phyloP scores from a whole-genome alignment of 2,797 vertebrate species.

The Thripadectes ignobilis region DNA sequence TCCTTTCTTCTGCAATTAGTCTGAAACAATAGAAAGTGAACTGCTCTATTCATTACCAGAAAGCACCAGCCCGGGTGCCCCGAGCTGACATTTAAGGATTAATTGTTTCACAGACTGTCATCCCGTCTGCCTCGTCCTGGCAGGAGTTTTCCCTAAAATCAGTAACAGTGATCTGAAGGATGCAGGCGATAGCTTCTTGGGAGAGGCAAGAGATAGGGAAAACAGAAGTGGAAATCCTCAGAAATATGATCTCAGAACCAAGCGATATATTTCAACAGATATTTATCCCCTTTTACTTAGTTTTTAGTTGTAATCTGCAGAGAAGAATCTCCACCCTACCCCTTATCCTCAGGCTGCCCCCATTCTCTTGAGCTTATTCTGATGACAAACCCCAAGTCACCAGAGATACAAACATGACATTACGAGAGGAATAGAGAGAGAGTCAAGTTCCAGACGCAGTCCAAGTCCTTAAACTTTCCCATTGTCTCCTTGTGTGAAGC shows the following conservation, averaged over 20 bases:
- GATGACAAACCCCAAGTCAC: not conserved
- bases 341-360: not conserved
- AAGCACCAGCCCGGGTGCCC: not conserved
- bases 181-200: not conserved
- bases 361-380: not conserved
- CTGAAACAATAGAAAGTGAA: slow-evolving; percentile 9
- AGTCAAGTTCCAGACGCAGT: not conserved
- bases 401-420: not conserved
- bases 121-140: not conserved
- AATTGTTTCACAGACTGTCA: not conserved
- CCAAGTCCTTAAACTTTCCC: not conserved
- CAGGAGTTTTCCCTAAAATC: not conserved
- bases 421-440: not conserved
- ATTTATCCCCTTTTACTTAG: not conserved
- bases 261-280: not conserved
- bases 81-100: not conserved
- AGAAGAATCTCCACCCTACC: not conserved
- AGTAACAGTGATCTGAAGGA: not conserved
- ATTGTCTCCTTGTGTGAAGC: not conserved
- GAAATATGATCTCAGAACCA: not conserved
- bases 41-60: not conserved
- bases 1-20: not conserved
- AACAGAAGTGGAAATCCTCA: not conserved
- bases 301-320: not conserved
- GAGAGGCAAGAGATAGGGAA: not conserved